Evolutionary conservation across 2,797 vertebrate genomes (phyloP).

Genomic region (Cuculus canorus): DNA sequence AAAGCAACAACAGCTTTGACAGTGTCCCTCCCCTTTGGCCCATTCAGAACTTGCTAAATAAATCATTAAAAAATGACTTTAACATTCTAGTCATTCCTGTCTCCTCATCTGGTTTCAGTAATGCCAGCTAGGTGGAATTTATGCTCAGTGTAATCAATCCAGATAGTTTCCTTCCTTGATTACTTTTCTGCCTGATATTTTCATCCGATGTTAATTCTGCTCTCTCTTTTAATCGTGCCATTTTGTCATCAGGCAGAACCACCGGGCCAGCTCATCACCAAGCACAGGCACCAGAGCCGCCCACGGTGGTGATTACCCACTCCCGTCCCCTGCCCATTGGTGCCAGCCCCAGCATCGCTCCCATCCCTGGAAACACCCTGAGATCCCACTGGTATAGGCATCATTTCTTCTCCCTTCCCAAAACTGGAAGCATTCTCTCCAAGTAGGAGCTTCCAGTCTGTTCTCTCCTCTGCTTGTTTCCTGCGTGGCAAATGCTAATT

Average conservation of each 20-base stretch:
- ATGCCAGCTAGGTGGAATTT: not conserved
- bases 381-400: rapidly evolving
- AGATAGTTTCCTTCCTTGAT: slow-evolving; percentile 8
- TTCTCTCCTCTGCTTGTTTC: not conserved
- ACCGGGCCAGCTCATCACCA: no score
- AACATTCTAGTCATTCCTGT: not conserved
- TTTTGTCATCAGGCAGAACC: not conserved
- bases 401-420: not conserved
- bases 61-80: not conserved
- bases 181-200: not conserved
- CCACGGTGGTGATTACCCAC: rapidly evolving
- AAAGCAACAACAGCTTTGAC: not conserved
- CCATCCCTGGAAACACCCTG: not conserved
- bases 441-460: not conserved
- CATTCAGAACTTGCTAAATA: not conserved
- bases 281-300: not conserved
- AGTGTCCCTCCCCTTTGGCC: not conserved
- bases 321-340: not conserved
- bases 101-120: not conserved
- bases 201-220: not conserved
- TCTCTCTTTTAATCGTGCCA: not conserved
- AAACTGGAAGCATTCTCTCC: not conserved
- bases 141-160: not conserved
- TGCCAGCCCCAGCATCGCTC: not conserved
- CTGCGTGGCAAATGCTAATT: rapidly evolving